Evolutionary conservation across 2,113 vertebrate species (phyloP).

Genomic region (Puffinus mauretanicus): DNA sequence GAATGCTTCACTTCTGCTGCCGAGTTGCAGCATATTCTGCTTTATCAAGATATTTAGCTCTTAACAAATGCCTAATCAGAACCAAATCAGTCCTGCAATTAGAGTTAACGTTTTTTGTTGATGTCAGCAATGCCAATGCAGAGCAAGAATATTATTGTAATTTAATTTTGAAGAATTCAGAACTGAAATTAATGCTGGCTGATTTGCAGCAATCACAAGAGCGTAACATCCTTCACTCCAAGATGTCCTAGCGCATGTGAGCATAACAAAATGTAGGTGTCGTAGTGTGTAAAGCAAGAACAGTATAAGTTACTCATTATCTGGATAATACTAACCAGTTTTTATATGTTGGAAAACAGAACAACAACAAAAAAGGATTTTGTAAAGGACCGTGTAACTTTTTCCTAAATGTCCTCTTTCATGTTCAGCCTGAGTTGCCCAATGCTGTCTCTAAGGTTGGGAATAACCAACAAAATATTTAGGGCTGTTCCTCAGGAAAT

Average conservation of each 20-base stretch:
- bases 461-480: not conserved
- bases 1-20: constrained; percentile 10
- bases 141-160: not conserved
- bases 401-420: not conserved
- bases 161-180: not conserved
- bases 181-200: not conserved
- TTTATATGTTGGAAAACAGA: not conserved
- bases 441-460: not conserved
- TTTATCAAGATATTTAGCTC: not conserved
- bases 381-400: not conserved
- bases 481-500: not conserved
- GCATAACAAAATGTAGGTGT: not conserved
- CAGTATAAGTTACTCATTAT: not conserved
- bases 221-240: not conserved
- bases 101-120: not conserved
- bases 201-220: not conserved
- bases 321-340: not conserved
- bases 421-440: not conserved
- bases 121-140: not conserved
- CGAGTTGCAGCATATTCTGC: not conserved
- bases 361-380: not conserved
- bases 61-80: constrained; percentile 33
- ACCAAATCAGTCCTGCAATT: not conserved
- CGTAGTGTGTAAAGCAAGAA: not conserved
- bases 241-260: not conserved